Conservation (phyloP, 2,888 invertebrate genomes). For the Selenia dentaria region DNA sequence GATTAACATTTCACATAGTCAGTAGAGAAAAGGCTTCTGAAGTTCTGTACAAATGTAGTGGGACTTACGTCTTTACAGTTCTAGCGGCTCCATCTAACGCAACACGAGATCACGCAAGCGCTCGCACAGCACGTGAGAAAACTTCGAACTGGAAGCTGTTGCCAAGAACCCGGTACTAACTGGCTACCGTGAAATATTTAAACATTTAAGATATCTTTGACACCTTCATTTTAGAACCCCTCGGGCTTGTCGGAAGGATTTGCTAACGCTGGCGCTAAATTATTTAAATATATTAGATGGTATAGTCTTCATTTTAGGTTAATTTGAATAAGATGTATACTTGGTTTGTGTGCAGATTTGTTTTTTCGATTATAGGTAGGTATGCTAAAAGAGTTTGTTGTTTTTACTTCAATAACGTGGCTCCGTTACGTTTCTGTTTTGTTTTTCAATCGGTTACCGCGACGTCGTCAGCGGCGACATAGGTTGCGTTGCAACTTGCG, state of each 20-base stretch:
- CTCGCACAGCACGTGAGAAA: slow-evolving; percentile 33
- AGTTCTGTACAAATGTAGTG: slow-evolving; percentile 41
- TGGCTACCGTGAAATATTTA: neutral
- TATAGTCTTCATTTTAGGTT: neutral
- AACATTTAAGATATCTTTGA: slow-evolving; percentile 1
- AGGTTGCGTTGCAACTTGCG: neutral
- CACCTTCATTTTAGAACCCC: slow-evolving; percentile 3
- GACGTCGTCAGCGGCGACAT: neutral
- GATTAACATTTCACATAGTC: slow-evolving; percentile 51
- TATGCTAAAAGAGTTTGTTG: too few species aligned
- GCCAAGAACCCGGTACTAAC: slow-evolving; percentile 6
- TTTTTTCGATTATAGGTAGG: neutral
- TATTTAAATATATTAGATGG: neutral
- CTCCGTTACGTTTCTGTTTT: too few species aligned
- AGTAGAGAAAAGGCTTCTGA: slow-evolving; percentile 20
- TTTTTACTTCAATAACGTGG: too few species aligned
- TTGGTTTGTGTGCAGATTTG: neutral
- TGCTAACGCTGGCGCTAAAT: neutral
- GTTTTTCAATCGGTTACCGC: too few species aligned
- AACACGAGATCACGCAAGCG: slow-evolving; percentile 34
- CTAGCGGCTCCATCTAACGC: slow-evolving; percentile 12
- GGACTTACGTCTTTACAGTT: slow-evolving; percentile 12
- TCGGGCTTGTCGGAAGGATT: slow-evolving; percentile 6
- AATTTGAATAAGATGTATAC: slow-evolving; percentile 1
- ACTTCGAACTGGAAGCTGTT: slow-evolving; percentile 10